These are phyloP conservation scores for Idris sp. DNA, from an alignment of 1,140 invertebrate genomes.

Conservation along the genomic window DNA sequence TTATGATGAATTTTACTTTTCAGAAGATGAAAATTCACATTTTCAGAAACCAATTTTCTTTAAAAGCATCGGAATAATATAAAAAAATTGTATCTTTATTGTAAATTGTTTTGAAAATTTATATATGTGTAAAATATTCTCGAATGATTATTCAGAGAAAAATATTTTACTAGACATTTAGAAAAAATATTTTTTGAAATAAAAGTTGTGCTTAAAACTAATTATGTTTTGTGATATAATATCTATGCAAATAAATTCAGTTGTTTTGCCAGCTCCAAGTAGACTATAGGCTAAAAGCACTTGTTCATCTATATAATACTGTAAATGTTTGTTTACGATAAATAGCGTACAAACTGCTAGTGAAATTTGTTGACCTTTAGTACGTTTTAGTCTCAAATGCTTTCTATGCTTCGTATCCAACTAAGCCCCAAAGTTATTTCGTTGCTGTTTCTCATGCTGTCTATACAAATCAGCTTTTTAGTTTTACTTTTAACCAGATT, in stretches of 20 bases:
- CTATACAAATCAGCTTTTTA: slow-evolving; percentile 41
- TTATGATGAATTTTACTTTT: slow-evolving; percentile 25
- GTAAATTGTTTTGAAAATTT: too few relatives aligned
- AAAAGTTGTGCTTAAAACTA: too few relatives aligned
- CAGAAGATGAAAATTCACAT: slow-evolving; percentile 4
- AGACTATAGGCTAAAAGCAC: slow-evolving; percentile 19
- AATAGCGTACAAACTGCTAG: slow-evolving; percentile 27
- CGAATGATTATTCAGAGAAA: too few relatives aligned
- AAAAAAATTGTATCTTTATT: too few relatives aligned
- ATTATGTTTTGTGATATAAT: too few relatives aligned
- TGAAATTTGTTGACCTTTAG: slow-evolving; percentile 42
- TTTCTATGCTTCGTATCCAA: slow-evolving; percentile 20
- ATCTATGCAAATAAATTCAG: too few relatives aligned
- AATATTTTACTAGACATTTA: too few relatives aligned
- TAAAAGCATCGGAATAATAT: background rate
- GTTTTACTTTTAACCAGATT: slow-evolving; percentile 36
- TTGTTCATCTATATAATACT: slow-evolving; percentile 18
- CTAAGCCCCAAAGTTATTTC: slow-evolving; percentile 43
- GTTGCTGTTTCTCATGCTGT: slow-evolving; percentile 24
- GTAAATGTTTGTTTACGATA: slow-evolving; percentile 28
- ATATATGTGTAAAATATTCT: too few relatives aligned
- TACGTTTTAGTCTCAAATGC: slow-evolving; percentile 21
- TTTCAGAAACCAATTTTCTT: background rate
- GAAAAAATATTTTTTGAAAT: too few relatives aligned
- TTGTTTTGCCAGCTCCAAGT: slow-evolving; percentile 13